phyloP scores from a whole-genome alignment of 1,140 invertebrate genomes.

The Aphelinus atriplicis region DNA sequence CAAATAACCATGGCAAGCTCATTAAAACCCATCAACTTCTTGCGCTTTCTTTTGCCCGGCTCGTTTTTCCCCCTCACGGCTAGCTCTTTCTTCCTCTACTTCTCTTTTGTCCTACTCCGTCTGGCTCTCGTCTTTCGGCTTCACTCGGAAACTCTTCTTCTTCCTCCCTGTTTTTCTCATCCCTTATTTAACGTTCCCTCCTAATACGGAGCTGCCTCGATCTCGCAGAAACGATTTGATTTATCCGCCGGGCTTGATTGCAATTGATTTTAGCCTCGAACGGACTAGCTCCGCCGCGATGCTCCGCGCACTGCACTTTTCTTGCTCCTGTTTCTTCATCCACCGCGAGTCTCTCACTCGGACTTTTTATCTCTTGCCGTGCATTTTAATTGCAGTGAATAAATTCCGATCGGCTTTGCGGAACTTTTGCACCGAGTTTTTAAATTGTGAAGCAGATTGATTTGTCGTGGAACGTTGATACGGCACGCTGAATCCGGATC shows the following conservation, averaged over 20 bases:
- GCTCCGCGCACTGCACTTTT: conserved; percentile 9
- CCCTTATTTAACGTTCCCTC: conserved; percentile 48
- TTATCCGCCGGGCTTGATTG: conserved; percentile 57
- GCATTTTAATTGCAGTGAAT: conserved; percentile 11
- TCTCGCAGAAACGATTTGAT: conserved; percentile 53
- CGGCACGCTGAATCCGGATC: too few species aligned
- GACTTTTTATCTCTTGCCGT: not conserved
- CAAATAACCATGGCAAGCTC: conserved; percentile 16
- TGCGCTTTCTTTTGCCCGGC: conserved; percentile 1
- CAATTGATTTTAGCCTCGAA: conserved; percentile 57
- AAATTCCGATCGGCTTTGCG: too few species aligned
- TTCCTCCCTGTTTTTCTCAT: conserved; percentile 42
- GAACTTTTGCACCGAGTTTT: too few species aligned
- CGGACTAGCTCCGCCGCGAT: conserved; percentile 38
- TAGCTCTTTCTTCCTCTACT: conserved; percentile 35
- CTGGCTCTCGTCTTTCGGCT: not conserved
- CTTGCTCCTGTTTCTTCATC: conserved; percentile 4
- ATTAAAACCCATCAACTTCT: conserved; percentile 22
- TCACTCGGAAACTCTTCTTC: conserved; percentile 43
- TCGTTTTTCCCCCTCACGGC: too few species aligned
- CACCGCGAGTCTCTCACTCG: not conserved
- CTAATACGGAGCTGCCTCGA: conserved; percentile 37
- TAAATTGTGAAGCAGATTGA: too few species aligned
- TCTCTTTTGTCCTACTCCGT: conserved; percentile 13
- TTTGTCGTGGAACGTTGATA: too few species aligned